A percentile compares a stretch with the other conserved stretches of the same genome.
Evolutionary conservation across 2,888 invertebrate species (phyloP).

Genomic region (Ophonus ardosiacus): DNA sequence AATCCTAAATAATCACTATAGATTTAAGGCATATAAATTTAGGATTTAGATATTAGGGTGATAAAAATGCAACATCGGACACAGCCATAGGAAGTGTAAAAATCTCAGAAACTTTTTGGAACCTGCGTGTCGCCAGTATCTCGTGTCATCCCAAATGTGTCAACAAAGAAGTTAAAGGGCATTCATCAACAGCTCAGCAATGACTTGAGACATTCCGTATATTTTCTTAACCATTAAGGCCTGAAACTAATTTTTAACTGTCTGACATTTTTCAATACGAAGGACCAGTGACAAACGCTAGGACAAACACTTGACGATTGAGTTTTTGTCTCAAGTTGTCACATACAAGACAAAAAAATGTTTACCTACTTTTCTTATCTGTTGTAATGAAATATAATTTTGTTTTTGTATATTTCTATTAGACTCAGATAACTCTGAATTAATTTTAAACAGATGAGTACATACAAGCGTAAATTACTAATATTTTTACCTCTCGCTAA

Average conservation of each 20-base stretch:
- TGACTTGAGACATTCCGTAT: constrained; percentile 12
- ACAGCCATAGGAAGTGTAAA: too few species aligned
- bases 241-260: constrained; percentile 24
- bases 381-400: background rate
- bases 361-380: background rate
- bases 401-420: background rate
- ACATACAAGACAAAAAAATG: background rate
- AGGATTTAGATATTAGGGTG: too few species aligned
- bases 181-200: constrained; percentile 28
- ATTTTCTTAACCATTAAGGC: constrained; percentile 33
- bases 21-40: too few species aligned
- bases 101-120: too few species aligned
- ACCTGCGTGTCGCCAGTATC: too few species aligned
- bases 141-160: constrained; percentile 12
- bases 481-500: too few species aligned
- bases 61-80: too few species aligned
- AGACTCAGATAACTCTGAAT: background rate
- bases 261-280: background rate
- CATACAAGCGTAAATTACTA: too few species aligned
- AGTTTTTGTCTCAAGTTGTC: background rate
- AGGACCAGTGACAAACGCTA: background rate
- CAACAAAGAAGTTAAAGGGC: constrained; percentile 17
- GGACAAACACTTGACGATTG: background rate
- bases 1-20: too few species aligned
- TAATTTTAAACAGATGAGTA: too few species aligned